A percentile compares a stretch with the other conserved stretches of the same genome.
These are phyloP conservation scores for Protula sp. DNA, from an alignment of 2,888 invertebrate genomes.

Conservation along the genomic window DNA sequence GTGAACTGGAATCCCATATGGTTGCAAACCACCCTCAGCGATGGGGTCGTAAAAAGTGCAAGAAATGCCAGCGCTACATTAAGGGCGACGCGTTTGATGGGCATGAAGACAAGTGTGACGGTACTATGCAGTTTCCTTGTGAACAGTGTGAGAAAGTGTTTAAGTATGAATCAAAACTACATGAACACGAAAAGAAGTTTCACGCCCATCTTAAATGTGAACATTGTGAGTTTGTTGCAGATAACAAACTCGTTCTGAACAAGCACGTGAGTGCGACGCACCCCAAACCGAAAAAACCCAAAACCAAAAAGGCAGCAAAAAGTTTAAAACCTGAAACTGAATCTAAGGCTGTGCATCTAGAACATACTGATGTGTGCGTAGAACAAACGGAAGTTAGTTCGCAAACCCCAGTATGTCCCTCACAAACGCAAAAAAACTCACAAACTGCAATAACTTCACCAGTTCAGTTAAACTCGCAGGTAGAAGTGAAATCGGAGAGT, in stretches of 20 bases:
- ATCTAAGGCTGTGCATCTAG: too few species aligned
- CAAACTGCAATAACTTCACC: too few species aligned
- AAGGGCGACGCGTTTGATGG: slow-evolving; percentile 35
- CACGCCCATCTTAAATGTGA: background rate
- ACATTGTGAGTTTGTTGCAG: background rate
- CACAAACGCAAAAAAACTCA: too few species aligned
- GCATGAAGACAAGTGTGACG: slow-evolving; percentile 41
- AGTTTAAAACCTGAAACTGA: too few species aligned
- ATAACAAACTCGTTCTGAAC: slow-evolving; percentile 15
- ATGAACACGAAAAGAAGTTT: slow-evolving; percentile 25
- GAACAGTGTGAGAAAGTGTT: slow-evolving; percentile 45
- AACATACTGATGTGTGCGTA: too few species aligned
- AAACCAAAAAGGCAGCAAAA: too few species aligned
- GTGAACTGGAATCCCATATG: slow-evolving; percentile 37
- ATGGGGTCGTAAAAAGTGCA: slow-evolving; percentile 44
- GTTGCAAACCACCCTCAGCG: slow-evolving; percentile 39
- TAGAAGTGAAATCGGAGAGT: too few species aligned
- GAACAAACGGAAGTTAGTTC: too few species aligned
- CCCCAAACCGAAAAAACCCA: too few species aligned
- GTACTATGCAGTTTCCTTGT: slow-evolving; percentile 39
- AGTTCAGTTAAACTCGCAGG: too few species aligned
- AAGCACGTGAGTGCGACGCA: slow-evolving; percentile 37
- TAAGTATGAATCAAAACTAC: slow-evolving; percentile 45
- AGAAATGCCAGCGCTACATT: slow-evolving; percentile 41
- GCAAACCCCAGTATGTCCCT: too few species aligned